A percentile compares a stretch with the other conserved stretches of the same genome.
phyloP scores from a whole-genome alignment of 2,113 vertebrate species.

The Semicossyphus pulcher region DNA sequence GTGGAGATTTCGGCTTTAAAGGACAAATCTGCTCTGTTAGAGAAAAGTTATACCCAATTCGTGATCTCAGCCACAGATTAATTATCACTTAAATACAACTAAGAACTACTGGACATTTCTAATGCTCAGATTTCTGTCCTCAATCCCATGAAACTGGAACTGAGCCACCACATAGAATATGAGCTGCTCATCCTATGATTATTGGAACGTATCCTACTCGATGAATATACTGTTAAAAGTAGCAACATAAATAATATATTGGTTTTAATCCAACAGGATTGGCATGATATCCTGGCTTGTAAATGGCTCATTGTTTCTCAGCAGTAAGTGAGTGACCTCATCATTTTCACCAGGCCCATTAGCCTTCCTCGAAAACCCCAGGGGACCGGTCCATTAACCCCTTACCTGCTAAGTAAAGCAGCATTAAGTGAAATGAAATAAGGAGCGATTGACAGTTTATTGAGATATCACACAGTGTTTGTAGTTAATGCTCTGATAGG shows the following conservation, averaged over 20 bases:
- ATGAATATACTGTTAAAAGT: constrained; percentile 38
- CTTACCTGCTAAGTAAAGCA: constrained; percentile 75
- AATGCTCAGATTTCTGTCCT: not conserved
- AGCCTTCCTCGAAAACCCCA: constrained; percentile 69
- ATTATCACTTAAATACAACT: no score
- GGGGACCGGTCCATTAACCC: constrained; percentile 84
- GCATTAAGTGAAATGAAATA: constrained; percentile 63
- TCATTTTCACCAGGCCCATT: constrained; percentile 76
- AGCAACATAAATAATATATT: constrained; percentile 67
- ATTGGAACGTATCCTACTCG: constrained; percentile 10
- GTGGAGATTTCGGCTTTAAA: constrained; percentile 42
- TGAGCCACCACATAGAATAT: no score
- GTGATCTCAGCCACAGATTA: not conserved
- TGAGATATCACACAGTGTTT: not conserved
- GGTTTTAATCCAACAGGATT: constrained; percentile 45
- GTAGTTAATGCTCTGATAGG: not conserved
- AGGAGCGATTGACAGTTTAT: constrained; percentile 34
- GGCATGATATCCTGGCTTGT: constrained; percentile 34
- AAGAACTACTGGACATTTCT: constrained; percentile 9
- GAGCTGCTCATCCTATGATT: constrained; percentile 9
- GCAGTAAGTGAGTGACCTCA: constrained; percentile 78
- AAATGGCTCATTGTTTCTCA: constrained; percentile 65
- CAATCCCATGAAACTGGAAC: not conserved
- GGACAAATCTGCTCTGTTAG: constrained; percentile 46
- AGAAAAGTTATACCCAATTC: constrained; percentile 5